Percentiles rank a stretch among this genome's conserved stretches.
Conservation (phyloP, 2,797 vertebrate species). For the Poeciliopsis turneri region DNA sequence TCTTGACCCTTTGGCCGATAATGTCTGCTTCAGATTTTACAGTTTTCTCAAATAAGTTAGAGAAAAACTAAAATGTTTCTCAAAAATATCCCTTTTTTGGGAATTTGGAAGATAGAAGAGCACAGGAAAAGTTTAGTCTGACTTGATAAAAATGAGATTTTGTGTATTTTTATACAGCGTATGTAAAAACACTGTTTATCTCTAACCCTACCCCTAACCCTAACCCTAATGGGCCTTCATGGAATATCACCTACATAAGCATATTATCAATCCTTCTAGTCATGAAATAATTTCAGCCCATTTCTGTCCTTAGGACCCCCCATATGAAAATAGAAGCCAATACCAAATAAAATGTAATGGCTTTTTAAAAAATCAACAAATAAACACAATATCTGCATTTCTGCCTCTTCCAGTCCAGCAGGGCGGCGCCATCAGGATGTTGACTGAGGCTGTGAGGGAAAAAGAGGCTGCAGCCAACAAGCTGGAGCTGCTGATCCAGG, state of each 20-base stretch:
- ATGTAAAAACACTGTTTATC: not conserved
- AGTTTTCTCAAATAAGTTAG: not conserved
- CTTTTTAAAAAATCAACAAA: not conserved
- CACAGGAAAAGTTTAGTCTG: not conserved
- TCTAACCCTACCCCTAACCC: no score
- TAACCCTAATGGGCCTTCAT: no score
- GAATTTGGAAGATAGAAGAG: not conserved
- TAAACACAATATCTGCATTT: not conserved
- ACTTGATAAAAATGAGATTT: not conserved
- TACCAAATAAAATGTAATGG: not conserved
- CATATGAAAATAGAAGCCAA: not conserved
- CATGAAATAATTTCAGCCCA: not conserved
- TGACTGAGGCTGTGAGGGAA: slow-evolving; percentile 77
- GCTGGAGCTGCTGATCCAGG: slow-evolving; percentile 78
- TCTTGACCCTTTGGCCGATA: not conserved
- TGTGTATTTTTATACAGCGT: not conserved
- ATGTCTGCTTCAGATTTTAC: not conserved
- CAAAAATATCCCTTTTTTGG: not conserved
- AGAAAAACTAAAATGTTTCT: not conserved
- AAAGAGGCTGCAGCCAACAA: slow-evolving; percentile 80
- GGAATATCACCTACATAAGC: not conserved
- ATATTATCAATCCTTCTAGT: not conserved
- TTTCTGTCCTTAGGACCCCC: not conserved
- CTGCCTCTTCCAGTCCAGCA: slow-evolving; percentile 84
- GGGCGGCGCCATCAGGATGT: slow-evolving; percentile 78